Conservation (phyloP, 2,113 vertebrate genomes). For the Seriola dumerili region DNA sequence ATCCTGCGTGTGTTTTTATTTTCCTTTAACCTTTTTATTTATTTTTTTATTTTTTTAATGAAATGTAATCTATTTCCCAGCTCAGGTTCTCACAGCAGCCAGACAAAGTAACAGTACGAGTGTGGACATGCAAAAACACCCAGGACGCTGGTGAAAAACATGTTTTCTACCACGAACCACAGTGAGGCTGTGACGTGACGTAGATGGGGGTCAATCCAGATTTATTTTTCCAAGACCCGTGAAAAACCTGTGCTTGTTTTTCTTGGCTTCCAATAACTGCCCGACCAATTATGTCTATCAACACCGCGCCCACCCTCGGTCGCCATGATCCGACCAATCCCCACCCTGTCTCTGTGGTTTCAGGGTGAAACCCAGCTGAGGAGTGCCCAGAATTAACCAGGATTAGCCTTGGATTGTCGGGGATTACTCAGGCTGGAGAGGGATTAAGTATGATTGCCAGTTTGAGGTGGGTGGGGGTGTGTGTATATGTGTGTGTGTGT, state of each 20-base stretch:
- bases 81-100: background rate
- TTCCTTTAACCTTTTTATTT: no score
- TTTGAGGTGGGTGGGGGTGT: constrained; percentile 60
- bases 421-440: constrained; percentile 84
- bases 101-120: constrained; percentile 1
- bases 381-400: constrained; percentile 84
- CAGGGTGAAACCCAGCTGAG: constrained; percentile 80
- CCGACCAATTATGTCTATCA: constrained; percentile 67
- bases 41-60: no score
- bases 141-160: constrained; percentile 59
- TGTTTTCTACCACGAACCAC: constrained; percentile 66
- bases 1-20: constrained; percentile 26
- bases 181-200: constrained; percentile 40
- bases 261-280: constrained; percentile 56
- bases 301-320: constrained; percentile 55
- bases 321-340: constrained; percentile 80
- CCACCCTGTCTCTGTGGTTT: constrained; percentile 76
- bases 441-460: constrained; percentile 84
- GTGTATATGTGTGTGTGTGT: background rate
- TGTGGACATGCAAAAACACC: background rate
- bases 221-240: constrained; percentile 52
- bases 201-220: constrained; percentile 60
- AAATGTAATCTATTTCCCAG: background rate
- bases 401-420: constrained; percentile 82
- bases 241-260: constrained; percentile 79